A percentile compares a stretch with the other conserved stretches of the same genome.
Evolutionary conservation across 2,888 invertebrate species (phyloP).

Genomic region (Trichogramma dendrolimi): DNA sequence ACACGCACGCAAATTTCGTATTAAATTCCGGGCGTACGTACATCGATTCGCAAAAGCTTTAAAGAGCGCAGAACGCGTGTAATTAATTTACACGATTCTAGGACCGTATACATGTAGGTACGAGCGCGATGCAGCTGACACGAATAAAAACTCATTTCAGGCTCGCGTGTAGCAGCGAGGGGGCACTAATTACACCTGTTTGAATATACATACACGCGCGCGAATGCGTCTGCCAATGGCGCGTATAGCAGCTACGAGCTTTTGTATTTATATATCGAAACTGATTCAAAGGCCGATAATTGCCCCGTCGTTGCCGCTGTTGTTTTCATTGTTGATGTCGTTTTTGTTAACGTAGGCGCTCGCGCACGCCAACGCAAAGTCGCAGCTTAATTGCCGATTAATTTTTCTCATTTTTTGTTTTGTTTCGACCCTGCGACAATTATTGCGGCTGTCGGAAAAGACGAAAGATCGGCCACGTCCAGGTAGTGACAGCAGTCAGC

Average conservation of each 20-base stretch:
- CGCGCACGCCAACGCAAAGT: no score
- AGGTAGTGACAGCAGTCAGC: no score
- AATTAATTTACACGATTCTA: slow-evolving; percentile 12
- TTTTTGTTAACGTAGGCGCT: neutral
- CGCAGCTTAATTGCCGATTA: neutral
- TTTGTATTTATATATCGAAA: slow-evolving; percentile 13
- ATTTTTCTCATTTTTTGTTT: neutral
- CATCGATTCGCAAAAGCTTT: no score
- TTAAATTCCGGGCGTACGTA: no score
- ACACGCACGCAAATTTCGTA: no score
- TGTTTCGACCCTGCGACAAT: neutral
- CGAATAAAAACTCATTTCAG: slow-evolving; percentile 15
- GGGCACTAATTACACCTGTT: slow-evolving; percentile 10
- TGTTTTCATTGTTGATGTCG: neutral
- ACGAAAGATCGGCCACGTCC: neutral
- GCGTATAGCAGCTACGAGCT: neutral
- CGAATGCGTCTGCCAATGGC: no score
- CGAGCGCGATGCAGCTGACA: neutral
- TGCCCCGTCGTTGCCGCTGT: neutral
- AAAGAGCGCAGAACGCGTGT: neutral
- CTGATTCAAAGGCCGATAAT: slow-evolving; percentile 11
- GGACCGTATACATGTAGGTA: no score
- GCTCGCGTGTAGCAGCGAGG: neutral
- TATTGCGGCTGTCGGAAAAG: neutral
- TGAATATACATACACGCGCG: neutral